These are phyloP conservation scores for Sycophila texana DNA, from an alignment of 2,888 invertebrate genomes.

Conservation along the genomic window DNA sequence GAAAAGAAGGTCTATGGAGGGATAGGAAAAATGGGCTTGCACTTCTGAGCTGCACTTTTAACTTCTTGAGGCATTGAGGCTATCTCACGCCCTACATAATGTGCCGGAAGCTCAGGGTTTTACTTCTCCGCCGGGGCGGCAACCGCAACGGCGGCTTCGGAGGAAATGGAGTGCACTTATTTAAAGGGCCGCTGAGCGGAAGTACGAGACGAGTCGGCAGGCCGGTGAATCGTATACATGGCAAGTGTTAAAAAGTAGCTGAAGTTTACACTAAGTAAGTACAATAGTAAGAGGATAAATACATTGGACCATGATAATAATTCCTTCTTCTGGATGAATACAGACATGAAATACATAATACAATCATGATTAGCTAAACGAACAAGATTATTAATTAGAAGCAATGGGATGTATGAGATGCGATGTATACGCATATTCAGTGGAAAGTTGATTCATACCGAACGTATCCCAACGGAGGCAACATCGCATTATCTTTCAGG, in stretches of 20 bases:
- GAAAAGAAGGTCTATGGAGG: neutral
- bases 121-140: constrained; percentile 34
- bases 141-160: constrained; percentile 4
- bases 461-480: too few species aligned
- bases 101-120: constrained; percentile 52
- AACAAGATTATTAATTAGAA: too few species aligned
- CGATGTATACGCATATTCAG: too few species aligned
- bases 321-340: neutral
- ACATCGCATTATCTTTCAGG: too few species aligned
- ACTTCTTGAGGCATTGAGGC: constrained; percentile 41
- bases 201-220: neutral
- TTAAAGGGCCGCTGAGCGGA: constrained; percentile 34
- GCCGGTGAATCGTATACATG: neutral
- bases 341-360: too few species aligned
- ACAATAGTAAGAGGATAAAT: constrained; percentile 16
- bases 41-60: constrained; percentile 45
- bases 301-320: constrained; percentile 23
- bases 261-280: constrained; percentile 5
- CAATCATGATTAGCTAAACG: too few species aligned
- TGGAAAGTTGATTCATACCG: too few species aligned
- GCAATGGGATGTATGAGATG: too few species aligned
- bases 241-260: constrained; percentile 34
- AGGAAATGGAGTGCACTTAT: constrained; percentile 56
- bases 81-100: constrained; percentile 52
- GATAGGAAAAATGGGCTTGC: constrained; percentile 1